Base-by-base conservation (phyloP, 2,888 invertebrate genomes). In the Gastrophysa polygoni region DNA sequence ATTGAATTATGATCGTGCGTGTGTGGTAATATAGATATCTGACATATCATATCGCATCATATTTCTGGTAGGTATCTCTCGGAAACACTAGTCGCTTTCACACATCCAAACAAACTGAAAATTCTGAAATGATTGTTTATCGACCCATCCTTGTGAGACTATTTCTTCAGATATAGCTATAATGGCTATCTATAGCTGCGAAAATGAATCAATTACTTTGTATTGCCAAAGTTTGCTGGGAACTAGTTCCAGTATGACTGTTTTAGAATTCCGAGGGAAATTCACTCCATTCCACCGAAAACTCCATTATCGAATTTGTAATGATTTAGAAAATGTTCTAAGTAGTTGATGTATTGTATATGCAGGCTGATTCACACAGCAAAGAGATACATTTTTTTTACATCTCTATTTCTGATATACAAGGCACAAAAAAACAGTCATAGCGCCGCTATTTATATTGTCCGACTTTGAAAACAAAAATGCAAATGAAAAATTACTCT, bases 101-200 rank as follows among this genome's bases (percentile, higher is more conserved):
- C 72, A 73, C 73, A 73, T 73, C 73, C 73, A 72, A 71, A 63
- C 68, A 62, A 66, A 63, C 55, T 54, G 38, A 55, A 59, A 64
- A 58, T 59, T 50, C 59, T 55, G 50, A 51, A 62, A 61, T 68
- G 72, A 73, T 73, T 73, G 71, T 72, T 70, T 73, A 73, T 73
- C 72, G 72, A 73, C 62, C 64, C 32, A 5, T 43, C 51, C 46
- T n/a, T 51, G 51, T 56, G 50, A 58, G 50, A 55, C 28, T 55
- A 52, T 58, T 59, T 55, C 49, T 51, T 55, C 44, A 32, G 54
- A 59, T 10, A 32, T 10, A 24, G 24, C 24, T 7, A 7, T 24
- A 5, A n/a, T n/a, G n/a, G 4, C 29, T 32, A 8, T 32, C 10
- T 32, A 10, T 2, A 6, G 8, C 29, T 32, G n/a, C n/a, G 29